Conservation (phyloP, 2,888 invertebrate species). For the Empis livida region DNA sequence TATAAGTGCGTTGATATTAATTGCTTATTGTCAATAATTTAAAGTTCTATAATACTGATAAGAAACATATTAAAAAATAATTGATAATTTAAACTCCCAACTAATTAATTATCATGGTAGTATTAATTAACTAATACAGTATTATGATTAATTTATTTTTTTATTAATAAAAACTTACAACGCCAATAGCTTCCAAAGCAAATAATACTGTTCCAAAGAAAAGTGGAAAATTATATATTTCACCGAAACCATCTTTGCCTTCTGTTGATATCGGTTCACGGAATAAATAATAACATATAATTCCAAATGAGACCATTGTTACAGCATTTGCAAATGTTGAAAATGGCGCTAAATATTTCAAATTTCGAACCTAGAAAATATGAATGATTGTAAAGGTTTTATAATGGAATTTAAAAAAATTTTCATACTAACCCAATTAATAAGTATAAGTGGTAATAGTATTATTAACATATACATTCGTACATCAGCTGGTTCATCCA, state of each 20-base stretch:
- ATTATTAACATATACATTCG: conserved; percentile 58
- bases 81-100: too few species aligned
- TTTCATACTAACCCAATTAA: conserved; percentile 65
- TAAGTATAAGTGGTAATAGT: conserved; percentile 58
- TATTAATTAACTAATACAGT: too few species aligned
- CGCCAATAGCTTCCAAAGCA: conserved; percentile 89
- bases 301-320: conserved; percentile 68
- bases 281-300: conserved; percentile 77
- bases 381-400: conserved; percentile 50
- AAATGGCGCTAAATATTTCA: conserved; percentile 79
- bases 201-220: conserved; percentile 95
- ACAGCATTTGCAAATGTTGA: conserved; percentile 79
- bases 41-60: too few species aligned
- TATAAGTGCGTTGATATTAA: too few species aligned
- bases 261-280: conserved; percentile 52
- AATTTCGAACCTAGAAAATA: conserved; percentile 65
- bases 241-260: conserved; percentile 49
- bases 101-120: too few species aligned
- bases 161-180: conserved; percentile 46
- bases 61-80: too few species aligned
- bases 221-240: conserved; percentile 61
- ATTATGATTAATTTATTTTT: too few species aligned
- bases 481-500: conserved; percentile 39
- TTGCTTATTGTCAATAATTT: too few species aligned
- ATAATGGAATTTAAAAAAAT: conserved; percentile 36